phyloP scores from a whole-genome alignment of 2,797 vertebrate genomes.

The Perodicticus potto region DNA sequence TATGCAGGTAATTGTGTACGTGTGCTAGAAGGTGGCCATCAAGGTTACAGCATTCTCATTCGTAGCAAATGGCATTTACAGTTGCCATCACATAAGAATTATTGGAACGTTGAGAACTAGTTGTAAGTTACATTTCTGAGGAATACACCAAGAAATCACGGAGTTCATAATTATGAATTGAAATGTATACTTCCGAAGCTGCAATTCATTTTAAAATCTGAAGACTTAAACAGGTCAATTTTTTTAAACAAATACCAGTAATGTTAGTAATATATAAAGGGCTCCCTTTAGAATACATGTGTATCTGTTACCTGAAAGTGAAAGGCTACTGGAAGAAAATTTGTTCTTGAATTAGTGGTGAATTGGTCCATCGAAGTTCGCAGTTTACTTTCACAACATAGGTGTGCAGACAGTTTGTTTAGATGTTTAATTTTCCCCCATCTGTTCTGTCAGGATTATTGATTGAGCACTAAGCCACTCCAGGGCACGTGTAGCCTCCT shows the following conservation, averaged over 20 bases:
- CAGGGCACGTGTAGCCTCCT: constrained; percentile 61
- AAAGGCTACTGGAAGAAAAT: constrained; percentile 82
- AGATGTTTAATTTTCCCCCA: constrained; percentile 88
- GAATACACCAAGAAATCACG: neutral
- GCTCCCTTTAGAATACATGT: constrained; percentile 47
- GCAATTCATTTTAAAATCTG: constrained; percentile 60
- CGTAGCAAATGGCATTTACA: neutral
- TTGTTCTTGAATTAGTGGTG: constrained; percentile 81
- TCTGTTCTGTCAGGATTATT: constrained; percentile 88
- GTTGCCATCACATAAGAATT: neutral
- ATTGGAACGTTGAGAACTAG: neutral
- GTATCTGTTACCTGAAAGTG: constrained; percentile 83
- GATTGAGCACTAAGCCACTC: constrained; percentile 84
- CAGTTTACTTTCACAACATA: constrained; percentile 90
- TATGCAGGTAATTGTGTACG: neutral
- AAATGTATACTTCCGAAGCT: neutral
- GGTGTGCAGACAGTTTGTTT: constrained; percentile 90
- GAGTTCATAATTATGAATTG: neutral
- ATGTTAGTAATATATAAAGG: constrained; percentile 75
- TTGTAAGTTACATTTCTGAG: neutral
- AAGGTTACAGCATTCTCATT: neutral
- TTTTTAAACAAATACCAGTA: constrained; percentile 68
- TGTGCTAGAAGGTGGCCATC: neutral
- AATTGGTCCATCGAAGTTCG: constrained; percentile 86
- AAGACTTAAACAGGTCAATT: neutral